Conservation (phyloP, 2,113 vertebrate species). For the Psophia crepitans region DNA sequence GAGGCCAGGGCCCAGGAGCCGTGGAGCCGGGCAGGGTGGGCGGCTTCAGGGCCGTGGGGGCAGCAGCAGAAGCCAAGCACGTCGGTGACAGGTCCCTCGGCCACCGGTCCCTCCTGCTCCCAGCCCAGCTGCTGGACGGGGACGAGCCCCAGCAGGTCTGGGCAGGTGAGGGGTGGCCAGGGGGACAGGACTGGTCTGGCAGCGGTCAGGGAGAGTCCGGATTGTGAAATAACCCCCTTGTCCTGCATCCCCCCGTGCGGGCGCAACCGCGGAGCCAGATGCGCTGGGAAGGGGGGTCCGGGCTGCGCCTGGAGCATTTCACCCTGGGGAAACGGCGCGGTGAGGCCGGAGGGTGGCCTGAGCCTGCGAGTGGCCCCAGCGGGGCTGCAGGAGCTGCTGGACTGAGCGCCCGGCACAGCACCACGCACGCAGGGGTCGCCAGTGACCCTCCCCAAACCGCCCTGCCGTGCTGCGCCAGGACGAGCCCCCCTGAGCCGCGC, state of each 20-base stretch:
- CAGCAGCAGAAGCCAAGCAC: neutral
- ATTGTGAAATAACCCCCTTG: no score
- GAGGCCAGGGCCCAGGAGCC: neutral
- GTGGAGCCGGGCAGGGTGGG: neutral
- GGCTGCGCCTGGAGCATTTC: neutral
- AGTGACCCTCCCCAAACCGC: neutral
- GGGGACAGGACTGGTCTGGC: no score
- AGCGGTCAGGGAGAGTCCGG: neutral
- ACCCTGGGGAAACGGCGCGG: no score
- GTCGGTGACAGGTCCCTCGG: neutral
- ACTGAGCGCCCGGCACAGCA: neutral
- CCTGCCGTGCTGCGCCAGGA: neutral
- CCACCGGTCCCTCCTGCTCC: neutral
- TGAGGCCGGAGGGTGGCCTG: rapidly evolving
- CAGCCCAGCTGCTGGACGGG: neutral
- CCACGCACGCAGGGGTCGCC: neutral
- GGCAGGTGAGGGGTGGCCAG: neutral
- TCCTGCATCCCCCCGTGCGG: neutral
- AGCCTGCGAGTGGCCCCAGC: rapidly evolving
- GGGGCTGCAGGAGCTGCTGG: neutral
- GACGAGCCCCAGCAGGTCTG: neutral
- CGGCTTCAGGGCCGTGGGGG: neutral
- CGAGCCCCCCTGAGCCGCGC: neutral
- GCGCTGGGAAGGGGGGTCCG: no score
- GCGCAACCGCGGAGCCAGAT: neutral